Percentiles rank a stretch among this genome's conserved stretches.
Evolutionary conservation across 1,140 invertebrate genomes (phyloP).

Genomic region (Catajapyx aquilonaris): DNA sequence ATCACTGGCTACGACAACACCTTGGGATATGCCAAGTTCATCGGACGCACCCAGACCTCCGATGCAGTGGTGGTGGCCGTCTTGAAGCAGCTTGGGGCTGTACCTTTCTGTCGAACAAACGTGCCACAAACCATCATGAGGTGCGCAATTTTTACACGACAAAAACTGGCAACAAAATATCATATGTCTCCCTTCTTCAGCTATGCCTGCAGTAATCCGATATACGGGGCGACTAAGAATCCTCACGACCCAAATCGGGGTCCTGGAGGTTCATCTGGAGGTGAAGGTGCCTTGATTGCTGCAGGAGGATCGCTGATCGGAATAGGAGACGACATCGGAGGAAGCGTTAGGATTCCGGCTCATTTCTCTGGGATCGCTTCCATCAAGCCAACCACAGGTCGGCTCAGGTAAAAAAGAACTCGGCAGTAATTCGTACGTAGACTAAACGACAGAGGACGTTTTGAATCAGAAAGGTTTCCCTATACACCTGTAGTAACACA

Average conservation of each 20-base stretch:
- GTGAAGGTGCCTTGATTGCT: constrained; percentile 16
- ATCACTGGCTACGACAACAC: constrained; percentile 24
- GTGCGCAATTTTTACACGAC: no score
- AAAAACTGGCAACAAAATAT: no score
- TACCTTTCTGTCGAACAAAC: constrained; percentile 26
- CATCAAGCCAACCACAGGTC: constrained; percentile 15
- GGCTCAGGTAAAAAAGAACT: no score
- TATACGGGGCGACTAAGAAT: constrained; percentile 14
- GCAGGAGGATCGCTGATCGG: constrained; percentile 16
- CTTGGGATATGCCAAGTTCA: constrained; percentile 20
- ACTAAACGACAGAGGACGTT: no score
- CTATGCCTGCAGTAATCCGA: constrained; percentile 13
- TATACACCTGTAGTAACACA: no score
- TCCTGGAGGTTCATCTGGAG: constrained; percentile 14
- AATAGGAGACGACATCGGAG: constrained; percentile 27
- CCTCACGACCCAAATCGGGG: constrained; percentile 7
- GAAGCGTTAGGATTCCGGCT: constrained; percentile 24
- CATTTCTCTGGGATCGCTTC: constrained; percentile 16
- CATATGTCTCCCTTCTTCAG: no score
- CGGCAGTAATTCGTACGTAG: no score
- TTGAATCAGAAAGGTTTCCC: no score
- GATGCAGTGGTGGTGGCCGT: constrained; percentile 18
- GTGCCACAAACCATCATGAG: constrained; percentile 19
- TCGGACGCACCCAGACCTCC: constrained; percentile 16
- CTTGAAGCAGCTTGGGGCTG: constrained; percentile 17